phyloP scores from a whole-genome alignment of 2,888 invertebrate species.

The Galeopsomyia nigrocyanea region DNA sequence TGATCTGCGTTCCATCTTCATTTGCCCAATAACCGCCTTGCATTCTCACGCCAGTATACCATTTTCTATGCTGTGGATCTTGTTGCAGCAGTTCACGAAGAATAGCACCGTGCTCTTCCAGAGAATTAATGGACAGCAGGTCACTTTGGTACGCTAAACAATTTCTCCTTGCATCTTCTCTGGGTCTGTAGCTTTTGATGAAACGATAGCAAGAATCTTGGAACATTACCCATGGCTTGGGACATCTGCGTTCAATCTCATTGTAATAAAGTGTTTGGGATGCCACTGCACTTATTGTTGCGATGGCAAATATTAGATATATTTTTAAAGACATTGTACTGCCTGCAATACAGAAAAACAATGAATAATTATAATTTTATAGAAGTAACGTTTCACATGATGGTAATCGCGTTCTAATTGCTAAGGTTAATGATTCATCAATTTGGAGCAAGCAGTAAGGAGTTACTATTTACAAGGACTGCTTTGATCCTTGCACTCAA shows the following conservation, averaged over 20 bases:
- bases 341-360: conserved; percentile 32
- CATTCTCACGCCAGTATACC: conserved; percentile 88
- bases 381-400: too few relatives aligned
- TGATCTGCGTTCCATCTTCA: conserved; percentile 85
- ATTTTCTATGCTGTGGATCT: conserved; percentile 88
- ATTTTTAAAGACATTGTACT: conserved; percentile 42
- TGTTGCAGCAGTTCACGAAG: conserved; percentile 83
- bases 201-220: conserved; percentile 90
- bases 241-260: conserved; percentile 73
- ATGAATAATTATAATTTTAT: not conserved
- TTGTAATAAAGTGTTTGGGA: conserved; percentile 58
- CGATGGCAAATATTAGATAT: conserved; percentile 30
- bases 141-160: conserved; percentile 88
- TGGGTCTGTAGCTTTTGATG: conserved; percentile 86
- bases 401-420: too few relatives aligned
- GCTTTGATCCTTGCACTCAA: too few relatives aligned
- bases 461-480: too few relatives aligned
- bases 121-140: conserved; percentile 82
- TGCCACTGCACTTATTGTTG: conserved; percentile 20
- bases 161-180: conserved; percentile 85
- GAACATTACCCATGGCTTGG: conserved; percentile 88
- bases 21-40: conserved; percentile 85
- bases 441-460: too few relatives aligned
- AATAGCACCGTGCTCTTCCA: conserved; percentile 91
- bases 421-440: too few relatives aligned